Evolutionary conservation across 2,113 vertebrate species (phyloP).

Genomic region (Tapirus terrestris): DNA sequence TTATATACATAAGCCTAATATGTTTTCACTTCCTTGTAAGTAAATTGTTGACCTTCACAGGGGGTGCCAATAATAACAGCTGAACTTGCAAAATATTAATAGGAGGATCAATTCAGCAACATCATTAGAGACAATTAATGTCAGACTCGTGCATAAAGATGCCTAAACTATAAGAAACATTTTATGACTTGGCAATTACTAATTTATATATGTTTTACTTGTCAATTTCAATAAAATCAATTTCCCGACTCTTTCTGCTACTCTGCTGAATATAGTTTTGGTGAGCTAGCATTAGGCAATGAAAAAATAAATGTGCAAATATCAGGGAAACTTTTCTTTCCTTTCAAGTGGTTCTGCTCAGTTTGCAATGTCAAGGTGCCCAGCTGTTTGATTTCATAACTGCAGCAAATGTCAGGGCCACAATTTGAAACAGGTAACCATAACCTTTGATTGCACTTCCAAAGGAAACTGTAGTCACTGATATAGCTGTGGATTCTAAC

Average conservation of each 20-base stretch:
- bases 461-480: neutral
- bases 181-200: conserved; percentile 46
- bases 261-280: conserved; percentile 43
- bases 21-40: conserved; percentile 6
- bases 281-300: neutral
- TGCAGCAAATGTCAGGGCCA: neutral
- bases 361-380: neutral
- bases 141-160: conserved; percentile 13
- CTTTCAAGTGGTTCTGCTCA: neutral
- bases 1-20: neutral
- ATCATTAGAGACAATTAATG: conserved; percentile 30
- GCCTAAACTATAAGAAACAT: neutral
- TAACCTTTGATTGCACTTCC: conserved; percentile 20
- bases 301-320: neutral
- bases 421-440: neutral
- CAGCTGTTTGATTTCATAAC: conserved; percentile 29
- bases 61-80: conserved; percentile 1
- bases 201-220: conserved; percentile 34
- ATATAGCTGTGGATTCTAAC: neutral
- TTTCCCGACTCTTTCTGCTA: neutral
- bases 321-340: neutral
- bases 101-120: neutral
- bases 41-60: neutral
- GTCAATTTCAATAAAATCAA: conserved; percentile 55
- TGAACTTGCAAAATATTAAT: conserved; percentile 48